Evolutionary conservation across 2,113 vertebrate species (phyloP).

Genomic region (Zingel zingel): DNA sequence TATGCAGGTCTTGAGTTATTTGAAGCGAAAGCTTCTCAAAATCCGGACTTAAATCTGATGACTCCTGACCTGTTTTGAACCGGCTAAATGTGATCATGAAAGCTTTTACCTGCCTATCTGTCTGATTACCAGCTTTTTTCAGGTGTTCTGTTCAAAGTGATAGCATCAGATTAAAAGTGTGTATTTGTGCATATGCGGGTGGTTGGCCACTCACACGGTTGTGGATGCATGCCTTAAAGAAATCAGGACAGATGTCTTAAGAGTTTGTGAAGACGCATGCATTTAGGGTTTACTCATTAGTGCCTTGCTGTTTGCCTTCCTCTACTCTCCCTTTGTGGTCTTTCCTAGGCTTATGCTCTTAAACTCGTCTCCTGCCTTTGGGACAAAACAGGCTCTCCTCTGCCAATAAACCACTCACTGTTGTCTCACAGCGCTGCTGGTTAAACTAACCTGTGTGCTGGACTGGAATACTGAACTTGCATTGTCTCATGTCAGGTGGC

Average conservation of each 20-base stretch:
- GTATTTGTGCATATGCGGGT: conserved; percentile 17
- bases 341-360: conserved; percentile 64
- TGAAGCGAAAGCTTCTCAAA: neutral
- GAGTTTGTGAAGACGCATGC: neutral
- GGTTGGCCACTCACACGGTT: conserved; percentile 7
- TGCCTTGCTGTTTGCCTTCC: conserved; percentile 35
- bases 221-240: conserved; percentile 22
- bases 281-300: neutral
- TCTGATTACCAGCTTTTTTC: conserved; percentile 46
- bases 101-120: conserved; percentile 61
- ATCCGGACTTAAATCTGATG: neutral
- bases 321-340: conserved; percentile 61
- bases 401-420: conserved; percentile 44
- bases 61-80: neutral
- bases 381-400: conserved; percentile 52
- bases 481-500: conserved; percentile 35
- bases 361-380: conserved; percentile 53
- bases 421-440: conserved; percentile 43
- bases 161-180: conserved; percentile 45
- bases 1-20: conserved; percentile 64
- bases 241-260: conserved; percentile 21
- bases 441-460: conserved; percentile 53
- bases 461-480: conserved; percentile 16
- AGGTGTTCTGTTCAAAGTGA: conserved; percentile 43
- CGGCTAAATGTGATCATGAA: conserved; percentile 1